Base-by-base conservation (phyloP, 2,888 invertebrate genomes). In the Rhogogaster chlorosoma region DNA sequence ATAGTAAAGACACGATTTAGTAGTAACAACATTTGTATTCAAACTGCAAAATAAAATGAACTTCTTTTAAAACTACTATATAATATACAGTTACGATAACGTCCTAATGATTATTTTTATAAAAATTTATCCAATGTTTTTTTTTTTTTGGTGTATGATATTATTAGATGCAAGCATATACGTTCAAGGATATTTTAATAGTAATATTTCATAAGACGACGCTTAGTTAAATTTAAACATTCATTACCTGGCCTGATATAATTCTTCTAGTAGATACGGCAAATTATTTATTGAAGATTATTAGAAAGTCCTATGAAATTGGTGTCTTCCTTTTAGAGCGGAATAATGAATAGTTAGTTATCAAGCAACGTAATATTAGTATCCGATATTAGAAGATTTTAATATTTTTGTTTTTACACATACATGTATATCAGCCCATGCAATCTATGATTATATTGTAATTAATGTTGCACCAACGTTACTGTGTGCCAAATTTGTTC, bases 21-120 rank as follows among this genome's bases (percentile, higher is more conserved):
- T 80, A 80, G 70, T 83, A 83, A 83, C 83, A 83, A 83, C 67
- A 45, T 83, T 83, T 83, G 70, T 70, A 83, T 83, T 83, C 42
- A 83, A 83, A 83, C 83, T 83, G 70, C 42, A 83, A 83, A 83
- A 70, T 83, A 67, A 80, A 80, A 67, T 42, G 67, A 64, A 82
- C n/a, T 83, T 83, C n/a, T 77, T 12, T 32, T 77, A 12, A 22
- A 26, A 83, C 49, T 67, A 83, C 26, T 67, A 18, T 83, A 83
- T 70, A 83, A 45, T 80, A 49, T 83, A 61, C 38, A 36, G 38
- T 53, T 53, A 77, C 32, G 32, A 38, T 18, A 26, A 61, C 26
- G 6, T 80, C 80, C 80, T 80, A 80, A 80, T 80, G 61, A 22
- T 80, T 80, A 80, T 73, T 42, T 73, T 10, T 38, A 73, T 38